Evolutionary conservation across 2,113 vertebrate genomes (phyloP).

Genomic region (Syngnathus floridae): DNA sequence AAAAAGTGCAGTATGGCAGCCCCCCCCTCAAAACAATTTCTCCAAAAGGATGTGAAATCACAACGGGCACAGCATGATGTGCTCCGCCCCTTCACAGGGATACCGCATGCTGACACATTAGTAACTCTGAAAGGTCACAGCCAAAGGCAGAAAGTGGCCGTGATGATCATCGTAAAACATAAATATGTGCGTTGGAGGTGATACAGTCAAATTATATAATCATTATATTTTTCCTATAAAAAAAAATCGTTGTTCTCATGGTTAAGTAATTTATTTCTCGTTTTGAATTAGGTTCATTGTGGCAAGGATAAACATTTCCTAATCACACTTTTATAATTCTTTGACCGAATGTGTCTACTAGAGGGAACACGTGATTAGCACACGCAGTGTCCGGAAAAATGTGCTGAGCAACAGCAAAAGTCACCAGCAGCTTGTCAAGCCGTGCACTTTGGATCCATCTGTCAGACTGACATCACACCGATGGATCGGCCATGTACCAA

Average conservation of each 20-base stretch:
- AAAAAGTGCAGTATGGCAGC: conserved; percentile 6
- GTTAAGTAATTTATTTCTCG: too few relatives aligned
- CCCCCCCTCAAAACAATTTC: conserved; percentile 9
- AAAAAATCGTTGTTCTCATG: too few relatives aligned
- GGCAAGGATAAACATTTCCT: too few relatives aligned
- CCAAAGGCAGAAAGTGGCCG: conserved; percentile 17
- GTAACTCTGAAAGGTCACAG: conserved; percentile 39
- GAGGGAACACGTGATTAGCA: too few relatives aligned
- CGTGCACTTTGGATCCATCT: conserved; percentile 44
- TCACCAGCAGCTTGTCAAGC: conserved; percentile 26
- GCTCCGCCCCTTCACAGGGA: conserved; percentile 8
- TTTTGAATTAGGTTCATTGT: too few relatives aligned
- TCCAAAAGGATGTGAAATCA: conserved; percentile 25
- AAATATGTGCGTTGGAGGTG: neutral
- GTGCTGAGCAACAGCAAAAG: conserved; percentile 29
- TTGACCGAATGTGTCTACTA: too few relatives aligned
- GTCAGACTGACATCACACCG: conserved; percentile 45
- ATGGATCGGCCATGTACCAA: conserved; percentile 14
- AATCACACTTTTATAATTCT: too few relatives aligned
- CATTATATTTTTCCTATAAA: too few relatives aligned
- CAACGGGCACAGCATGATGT: conserved; percentile 27
- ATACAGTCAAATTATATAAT: neutral
- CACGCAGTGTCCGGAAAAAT: conserved; percentile 8
- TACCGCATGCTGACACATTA: conserved; percentile 16
- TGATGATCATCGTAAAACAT: neutral